Conservation (phyloP, 2,113 vertebrate species). For the Trichechus manatus region DNA sequence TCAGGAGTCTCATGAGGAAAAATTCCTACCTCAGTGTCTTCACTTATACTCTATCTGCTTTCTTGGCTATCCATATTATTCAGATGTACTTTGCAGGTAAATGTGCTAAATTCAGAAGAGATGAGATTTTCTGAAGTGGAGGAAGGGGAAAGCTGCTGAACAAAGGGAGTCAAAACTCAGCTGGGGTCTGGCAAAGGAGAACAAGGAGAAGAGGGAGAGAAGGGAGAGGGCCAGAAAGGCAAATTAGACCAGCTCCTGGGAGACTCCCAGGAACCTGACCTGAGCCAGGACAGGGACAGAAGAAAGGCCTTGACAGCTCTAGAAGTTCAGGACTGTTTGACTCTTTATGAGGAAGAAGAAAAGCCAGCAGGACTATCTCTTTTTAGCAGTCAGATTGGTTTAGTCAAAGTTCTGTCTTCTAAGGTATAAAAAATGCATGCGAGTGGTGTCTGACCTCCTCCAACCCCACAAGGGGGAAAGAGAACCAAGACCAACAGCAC, state of each 20-base stretch:
- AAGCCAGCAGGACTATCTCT: not conserved
- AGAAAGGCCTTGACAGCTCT: not conserved
- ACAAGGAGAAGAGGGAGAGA: not conserved
- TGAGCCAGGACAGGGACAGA: not conserved
- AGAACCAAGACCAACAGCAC: too few species aligned
- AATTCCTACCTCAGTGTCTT: not conserved
- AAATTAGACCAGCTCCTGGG: not conserved
- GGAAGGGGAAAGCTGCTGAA: not conserved
- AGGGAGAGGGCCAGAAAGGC: not conserved
- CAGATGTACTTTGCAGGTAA: not conserved
- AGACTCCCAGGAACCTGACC: not conserved
- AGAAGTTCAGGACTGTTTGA: not conserved
- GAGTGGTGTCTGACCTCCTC: too few species aligned
- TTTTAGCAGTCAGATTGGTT: not conserved
- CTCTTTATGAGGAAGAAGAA: not conserved
- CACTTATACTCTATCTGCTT: not conserved
- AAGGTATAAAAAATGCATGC: not conserved
- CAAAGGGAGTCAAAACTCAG: not conserved
- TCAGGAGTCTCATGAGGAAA: not conserved
- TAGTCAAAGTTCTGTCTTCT: constrained; percentile 18
- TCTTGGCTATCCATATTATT: not conserved
- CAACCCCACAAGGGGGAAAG: too few species aligned
- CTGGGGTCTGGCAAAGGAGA: not conserved
- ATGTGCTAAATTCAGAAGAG: not conserved
- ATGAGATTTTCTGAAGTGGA: not conserved